Base-by-base conservation (phyloP, 1,140 invertebrate species). In the Theocolax elegans region DNA sequence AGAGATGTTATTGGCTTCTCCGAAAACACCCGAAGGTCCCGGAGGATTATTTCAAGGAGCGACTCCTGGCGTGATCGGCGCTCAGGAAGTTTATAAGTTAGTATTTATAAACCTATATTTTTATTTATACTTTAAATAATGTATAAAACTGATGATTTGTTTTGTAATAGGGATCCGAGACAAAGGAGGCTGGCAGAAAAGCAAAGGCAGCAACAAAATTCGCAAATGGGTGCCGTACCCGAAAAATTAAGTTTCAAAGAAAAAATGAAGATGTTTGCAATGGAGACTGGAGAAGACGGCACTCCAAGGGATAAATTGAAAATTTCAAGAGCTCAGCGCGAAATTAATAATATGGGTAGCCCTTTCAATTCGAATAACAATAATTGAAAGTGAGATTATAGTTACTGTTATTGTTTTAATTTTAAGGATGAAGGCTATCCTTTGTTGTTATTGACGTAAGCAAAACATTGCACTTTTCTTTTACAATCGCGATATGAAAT, bases 181-280 rank as follows among this genome's bases (percentile, higher is more conserved):
- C 88, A 91, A 80, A 89, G 92, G 62, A 89, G 94, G 21, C 82
- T 96, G 64, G 92, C 92, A 0, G 93, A 95, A 81, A 88, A 89
- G 46, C 91, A 93, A 77, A 91, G 92, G 53, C 89, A 91, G 74
- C 89, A 92, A 70, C 88, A 91, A 84, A 88, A 90, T 85, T 81
- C 87, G 78, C 80, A 86, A 66, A 84, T 87, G 63, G 87, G 89
- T 65, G 90, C 92, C 8, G 91, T 95, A 60, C 95, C 95, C 1
- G 95, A 97, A 80, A 96, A 96, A 78, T 86, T 97, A 10, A 94
- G 92, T 59, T 97, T 97, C 81, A 95, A 95, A 81, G 95, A 97
- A 81, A 97, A 97, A 85, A 97, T 97, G 95, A 96, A 96, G 84
- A 96, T 97, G 94, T 97, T 97, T 87, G 95, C 95, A 13, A 92